A percentile compares a stretch with the other conserved stretches of the same genome.
These are phyloP conservation scores for Okapia johnstoni DNA, from an alignment of 2,113 vertebrate genomes.

Conservation along the genomic window DNA sequence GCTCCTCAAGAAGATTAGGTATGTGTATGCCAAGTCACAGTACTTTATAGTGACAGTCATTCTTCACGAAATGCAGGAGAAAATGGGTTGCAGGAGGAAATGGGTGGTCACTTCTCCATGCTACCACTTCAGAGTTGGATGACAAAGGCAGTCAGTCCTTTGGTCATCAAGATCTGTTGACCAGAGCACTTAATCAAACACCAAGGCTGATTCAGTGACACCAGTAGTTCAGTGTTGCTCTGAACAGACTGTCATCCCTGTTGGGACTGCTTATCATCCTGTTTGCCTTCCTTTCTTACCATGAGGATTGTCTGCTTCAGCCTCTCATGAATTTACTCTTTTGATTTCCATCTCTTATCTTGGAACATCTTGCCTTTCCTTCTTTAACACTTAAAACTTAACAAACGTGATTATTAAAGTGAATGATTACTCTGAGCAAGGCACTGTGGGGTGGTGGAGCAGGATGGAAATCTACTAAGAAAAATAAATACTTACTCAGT, in stretches of 20 bases:
- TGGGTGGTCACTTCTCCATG: background rate
- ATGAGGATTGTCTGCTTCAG: background rate
- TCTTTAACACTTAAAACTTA: constrained; percentile 21
- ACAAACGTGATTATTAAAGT: background rate
- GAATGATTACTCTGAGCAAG: constrained; percentile 4
- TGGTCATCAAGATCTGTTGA: background rate
- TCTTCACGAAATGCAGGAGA: background rate
- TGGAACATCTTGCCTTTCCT: background rate
- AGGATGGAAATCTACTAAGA: constrained; percentile 42
- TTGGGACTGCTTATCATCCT: background rate
- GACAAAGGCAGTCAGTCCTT: background rate
- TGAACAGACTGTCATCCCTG: background rate
- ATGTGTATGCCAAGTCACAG: background rate
- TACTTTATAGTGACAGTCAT: background rate
- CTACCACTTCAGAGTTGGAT: background rate
- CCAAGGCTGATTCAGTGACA: background rate
- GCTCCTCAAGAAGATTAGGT: background rate
- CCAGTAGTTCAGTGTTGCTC: background rate
- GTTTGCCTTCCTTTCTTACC: background rate
- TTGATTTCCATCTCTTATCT: background rate
- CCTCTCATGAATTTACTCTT: background rate
- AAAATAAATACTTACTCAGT: constrained; percentile 35
- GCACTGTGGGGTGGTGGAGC: background rate
- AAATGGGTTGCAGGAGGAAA: background rate
- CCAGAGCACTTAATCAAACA: background rate